A percentile compares a stretch with the other conserved stretches of the same genome.
phyloP scores from a whole-genome alignment of 1,140 invertebrate species.

The Hycleus phaleratus region DNA sequence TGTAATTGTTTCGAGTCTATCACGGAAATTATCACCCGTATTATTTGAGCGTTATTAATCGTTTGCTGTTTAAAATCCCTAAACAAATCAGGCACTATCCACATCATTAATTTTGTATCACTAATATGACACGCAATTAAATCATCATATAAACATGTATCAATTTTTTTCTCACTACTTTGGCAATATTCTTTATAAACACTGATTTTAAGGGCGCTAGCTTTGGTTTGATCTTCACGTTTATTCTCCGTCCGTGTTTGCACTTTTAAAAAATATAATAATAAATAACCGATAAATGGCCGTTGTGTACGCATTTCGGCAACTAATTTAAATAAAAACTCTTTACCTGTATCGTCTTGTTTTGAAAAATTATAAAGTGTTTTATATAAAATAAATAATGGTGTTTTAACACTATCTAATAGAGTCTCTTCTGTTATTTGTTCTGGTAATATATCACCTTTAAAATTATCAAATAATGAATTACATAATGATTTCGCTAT shows the following conservation, averaged over 20 bases:
- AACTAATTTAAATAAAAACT: conserved; percentile 62
- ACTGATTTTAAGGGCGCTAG: conserved; percentile 69
- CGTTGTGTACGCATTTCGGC: conserved; percentile 60
- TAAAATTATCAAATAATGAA: conserved; percentile 47
- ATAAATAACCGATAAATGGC: conserved; percentile 70
- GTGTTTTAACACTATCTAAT: conserved; percentile 70
- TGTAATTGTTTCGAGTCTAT: conserved; percentile 85
- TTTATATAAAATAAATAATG: conserved; percentile 74
- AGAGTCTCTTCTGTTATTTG: conserved; percentile 49
- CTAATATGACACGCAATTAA: conserved; percentile 81
- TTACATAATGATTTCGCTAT: conserved; percentile 48
- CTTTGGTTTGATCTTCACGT: conserved; percentile 49
- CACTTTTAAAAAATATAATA: conserved; percentile 82
- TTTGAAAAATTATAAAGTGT: conserved; percentile 58
- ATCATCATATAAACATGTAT: conserved; percentile 67
- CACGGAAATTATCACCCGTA: conserved; percentile 80
- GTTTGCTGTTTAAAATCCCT: conserved; percentile 80
- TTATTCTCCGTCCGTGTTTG: conserved; percentile 53
- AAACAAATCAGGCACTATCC: conserved; percentile 85
- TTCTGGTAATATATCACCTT: conserved; percentile 44
- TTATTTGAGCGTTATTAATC: conserved; percentile 74
- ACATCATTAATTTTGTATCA: conserved; percentile 80
- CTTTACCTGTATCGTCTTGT: conserved; percentile 70
- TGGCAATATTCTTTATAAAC: conserved; percentile 83
- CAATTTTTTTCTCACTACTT: conserved; percentile 69